These are phyloP conservation scores for Xestobium rufovillosum DNA, from an alignment of 2,888 invertebrate species.

Conservation along the genomic window DNA sequence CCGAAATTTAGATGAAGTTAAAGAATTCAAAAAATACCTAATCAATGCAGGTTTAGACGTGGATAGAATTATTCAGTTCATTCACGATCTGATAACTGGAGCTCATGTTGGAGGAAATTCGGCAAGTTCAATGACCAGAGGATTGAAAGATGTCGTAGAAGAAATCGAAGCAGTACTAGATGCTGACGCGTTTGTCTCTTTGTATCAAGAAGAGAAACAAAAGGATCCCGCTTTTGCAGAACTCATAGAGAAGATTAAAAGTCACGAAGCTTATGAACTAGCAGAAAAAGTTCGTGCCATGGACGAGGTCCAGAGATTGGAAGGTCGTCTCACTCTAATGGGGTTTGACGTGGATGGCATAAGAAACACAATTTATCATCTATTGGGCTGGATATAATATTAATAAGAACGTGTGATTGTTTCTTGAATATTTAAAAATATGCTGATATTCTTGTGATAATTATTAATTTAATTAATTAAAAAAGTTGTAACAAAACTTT, in stretches of 20 bases:
- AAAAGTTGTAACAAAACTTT: too few species aligned
- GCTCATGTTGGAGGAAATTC: conserved; percentile 8
- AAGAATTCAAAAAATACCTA: conserved; percentile 17
- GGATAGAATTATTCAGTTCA: conserved; percentile 17
- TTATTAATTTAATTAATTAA: too few species aligned
- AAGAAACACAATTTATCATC: conserved; percentile 20
- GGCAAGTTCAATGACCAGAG: neutral
- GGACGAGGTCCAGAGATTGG: conserved; percentile 24
- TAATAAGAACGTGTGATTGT: too few species aligned
- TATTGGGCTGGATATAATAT: conserved; percentile 29
- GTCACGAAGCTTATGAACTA: conserved; percentile 22
- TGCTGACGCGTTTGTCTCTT: conserved; percentile 20
- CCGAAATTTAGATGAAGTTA: conserved; percentile 19
- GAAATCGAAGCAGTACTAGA: conserved; percentile 25
- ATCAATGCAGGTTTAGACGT: conserved; percentile 25
- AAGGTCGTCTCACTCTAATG: conserved; percentile 20
- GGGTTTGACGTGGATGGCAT: conserved; percentile 25
- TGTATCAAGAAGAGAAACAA: conserved; percentile 22
- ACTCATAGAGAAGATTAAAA: conserved; percentile 24
- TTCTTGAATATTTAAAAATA: too few species aligned
- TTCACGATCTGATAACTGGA: conserved; percentile 22
- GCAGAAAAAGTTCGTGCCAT: conserved; percentile 25
- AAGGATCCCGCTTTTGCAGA: conserved; percentile 26
- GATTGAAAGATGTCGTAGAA: conserved; percentile 20
- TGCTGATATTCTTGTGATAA: too few species aligned